These are phyloP conservation scores for Boleophthalmus pectinirostris DNA, from an alignment of 2,113 vertebrate genomes.

Conservation along the genomic window DNA sequence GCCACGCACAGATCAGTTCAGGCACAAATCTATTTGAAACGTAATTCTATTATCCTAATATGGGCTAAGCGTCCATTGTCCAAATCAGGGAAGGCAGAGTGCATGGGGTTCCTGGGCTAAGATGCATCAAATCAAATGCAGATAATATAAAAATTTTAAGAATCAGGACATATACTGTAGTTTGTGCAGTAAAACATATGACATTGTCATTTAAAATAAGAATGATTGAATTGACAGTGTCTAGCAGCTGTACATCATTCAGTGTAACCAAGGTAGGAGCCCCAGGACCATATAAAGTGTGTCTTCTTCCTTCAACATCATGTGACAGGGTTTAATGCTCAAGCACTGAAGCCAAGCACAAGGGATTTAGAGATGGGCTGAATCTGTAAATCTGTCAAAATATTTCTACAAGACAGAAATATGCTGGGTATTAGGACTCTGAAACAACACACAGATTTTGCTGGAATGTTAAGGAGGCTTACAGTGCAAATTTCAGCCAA, in stretches of 20 bases:
- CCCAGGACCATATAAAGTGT: slow-evolving; percentile 61
- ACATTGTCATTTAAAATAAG: slow-evolving; percentile 35
- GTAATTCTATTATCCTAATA: slow-evolving; percentile 73
- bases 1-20: slow-evolving; percentile 53
- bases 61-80: slow-evolving; percentile 65
- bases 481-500: slow-evolving; percentile 63
- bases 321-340: slow-evolving; percentile 74
- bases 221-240: slow-evolving; percentile 30
- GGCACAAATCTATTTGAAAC: slow-evolving; percentile 72
- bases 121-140: slow-evolving; percentile 57
- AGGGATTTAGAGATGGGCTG: slow-evolving; percentile 70
- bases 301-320: slow-evolving; percentile 67
- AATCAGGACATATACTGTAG: slow-evolving; percentile 35
- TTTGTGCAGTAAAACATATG: slow-evolving; percentile 29
- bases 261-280: slow-evolving; percentile 67
- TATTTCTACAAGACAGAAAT: slow-evolving; percentile 74
- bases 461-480: slow-evolving; percentile 71
- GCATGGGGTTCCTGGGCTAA: slow-evolving; percentile 46
- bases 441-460: slow-evolving; percentile 70
- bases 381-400: slow-evolving; percentile 78
- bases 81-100: slow-evolving; percentile 60
- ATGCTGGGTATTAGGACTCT: slow-evolving; percentile 71
- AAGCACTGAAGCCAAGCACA: slow-evolving; percentile 67
- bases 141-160: slow-evolving; percentile 55
- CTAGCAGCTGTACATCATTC: slow-evolving; percentile 62